Conservation (phyloP, 2,888 invertebrate species). For the Protodeltote pygarga region DNA sequence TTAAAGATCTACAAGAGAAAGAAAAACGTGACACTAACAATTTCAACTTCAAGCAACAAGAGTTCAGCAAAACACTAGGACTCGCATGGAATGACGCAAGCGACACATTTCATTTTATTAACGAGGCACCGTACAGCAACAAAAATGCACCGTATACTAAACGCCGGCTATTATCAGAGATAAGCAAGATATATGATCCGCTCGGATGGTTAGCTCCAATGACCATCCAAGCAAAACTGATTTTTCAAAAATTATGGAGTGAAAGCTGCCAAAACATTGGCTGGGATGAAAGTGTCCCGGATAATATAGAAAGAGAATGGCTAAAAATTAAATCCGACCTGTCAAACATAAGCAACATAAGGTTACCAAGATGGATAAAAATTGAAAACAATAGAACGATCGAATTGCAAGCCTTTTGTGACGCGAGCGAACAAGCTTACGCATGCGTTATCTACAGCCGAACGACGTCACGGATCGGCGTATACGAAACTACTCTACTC, state of each 20-base stretch:
- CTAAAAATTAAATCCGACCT: not conserved
- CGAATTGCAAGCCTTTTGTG: conserved; percentile 7
- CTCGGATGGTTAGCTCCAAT: conserved; percentile 20
- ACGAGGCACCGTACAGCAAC: no score
- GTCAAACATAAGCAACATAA: not conserved
- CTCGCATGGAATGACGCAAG: conserved; percentile 3
- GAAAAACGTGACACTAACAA: not conserved
- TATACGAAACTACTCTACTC: not conserved
- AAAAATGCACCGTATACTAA: conserved; percentile 2
- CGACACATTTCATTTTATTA: conserved; percentile 5
- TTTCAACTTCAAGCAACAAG: no score
- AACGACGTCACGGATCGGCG: not conserved
- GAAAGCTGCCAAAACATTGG: not conserved
- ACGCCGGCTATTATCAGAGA: conserved; percentile 5
- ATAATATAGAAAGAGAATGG: not conserved
- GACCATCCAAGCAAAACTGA: conserved; percentile 13
- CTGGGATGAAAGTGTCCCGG: conserved; percentile 6
- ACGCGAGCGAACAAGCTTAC: conserved; percentile 4
- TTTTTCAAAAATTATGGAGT: conserved; percentile 14
- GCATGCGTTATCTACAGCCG: conserved; percentile 5
- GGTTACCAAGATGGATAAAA: conserved; percentile 5
- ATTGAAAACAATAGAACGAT: not conserved
- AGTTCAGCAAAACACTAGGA: conserved; percentile 6
- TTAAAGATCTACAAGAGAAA: not conserved
- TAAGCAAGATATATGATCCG: conserved; percentile 19